Conservation (phyloP, 2,888 invertebrate species). For the Ectemnius lituratus region DNA sequence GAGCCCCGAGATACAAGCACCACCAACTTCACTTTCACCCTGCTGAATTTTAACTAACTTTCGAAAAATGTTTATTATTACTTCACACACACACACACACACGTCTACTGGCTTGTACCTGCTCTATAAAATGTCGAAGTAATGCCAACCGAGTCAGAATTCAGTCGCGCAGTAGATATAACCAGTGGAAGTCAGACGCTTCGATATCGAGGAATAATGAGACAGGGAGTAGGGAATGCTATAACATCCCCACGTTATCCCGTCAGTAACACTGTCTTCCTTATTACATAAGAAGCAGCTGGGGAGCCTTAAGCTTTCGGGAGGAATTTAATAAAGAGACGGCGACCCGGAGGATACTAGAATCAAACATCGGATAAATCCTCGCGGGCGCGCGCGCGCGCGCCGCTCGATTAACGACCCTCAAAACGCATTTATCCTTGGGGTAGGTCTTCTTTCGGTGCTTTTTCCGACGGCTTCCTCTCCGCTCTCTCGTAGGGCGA, state of each 20-base stretch:
- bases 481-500: slow-evolving; percentile 53
- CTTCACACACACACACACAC: background rate
- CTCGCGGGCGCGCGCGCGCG: background rate
- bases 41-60: background rate
- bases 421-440: slow-evolving; percentile 68
- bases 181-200: too few species aligned
- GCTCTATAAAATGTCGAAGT: too few species aligned
- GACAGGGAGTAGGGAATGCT: too few species aligned
- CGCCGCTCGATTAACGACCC: slow-evolving; percentile 63
- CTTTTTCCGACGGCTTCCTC: slow-evolving; percentile 50
- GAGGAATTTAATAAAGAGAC: background rate
- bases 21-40: too few species aligned
- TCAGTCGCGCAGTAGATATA: too few species aligned
- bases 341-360: background rate
- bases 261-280: background rate
- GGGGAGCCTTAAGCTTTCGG: slow-evolving; percentile 2
- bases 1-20: slow-evolving; percentile 13
- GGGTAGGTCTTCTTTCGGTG: slow-evolving; percentile 65
- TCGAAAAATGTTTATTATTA: background rate
- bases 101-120: background rate
- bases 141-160: too few species aligned
- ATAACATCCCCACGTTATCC: background rate
- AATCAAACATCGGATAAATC: slow-evolving; percentile 30
- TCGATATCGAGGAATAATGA: too few species aligned
- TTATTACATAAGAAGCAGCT: slow-evolving; percentile 3